Evolutionary conservation across 1,140 invertebrate species (phyloP), one percentile per base, ranked within the genome.

Genomic region (Acyrthosiphon pisum): DNA sequence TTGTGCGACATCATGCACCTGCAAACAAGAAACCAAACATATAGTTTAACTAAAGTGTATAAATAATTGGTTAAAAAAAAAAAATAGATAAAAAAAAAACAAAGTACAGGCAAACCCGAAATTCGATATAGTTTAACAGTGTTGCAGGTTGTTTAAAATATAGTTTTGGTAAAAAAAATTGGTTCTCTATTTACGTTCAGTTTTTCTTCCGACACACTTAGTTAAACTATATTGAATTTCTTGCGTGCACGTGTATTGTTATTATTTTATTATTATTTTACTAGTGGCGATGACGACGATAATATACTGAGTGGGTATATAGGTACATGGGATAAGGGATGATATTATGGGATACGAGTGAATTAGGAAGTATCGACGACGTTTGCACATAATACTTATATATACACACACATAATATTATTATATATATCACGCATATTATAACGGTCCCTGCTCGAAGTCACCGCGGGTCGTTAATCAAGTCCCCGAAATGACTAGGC

Each of bases 1-100:
- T 94, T 94, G 94, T 94, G 94, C 93, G 94, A 94, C 94, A 94
- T 94, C 94, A 94, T 94, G 94, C 94, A 94, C 94, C 94, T 94
- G 94, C 93, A 94, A 94, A 94, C 94, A 94, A 94, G 94, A 94
- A 94, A 94, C 87, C 93, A 94, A 93, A 94, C 88, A 90, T 94
- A 93, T 94, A 94, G 94, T 94, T 94, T 94, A 94, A 94, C 94
- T 93, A 94, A 90, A 93, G 93, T 93, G 90, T 87, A 94, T 87
- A 60, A 92, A 41, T 84, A 56, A 89, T 89, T 89, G n/a, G 35
- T 37, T 37, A 93, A 41, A 87, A 48, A 93, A 89, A 81, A 26
- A 89, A 88, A 92, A 56, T 8, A 91, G 6, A 93, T 2, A 44
- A 81, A 88, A 92, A 94, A 30, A 94, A 68, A 37, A 84, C 18